Percentiles rank a stretch among this genome's conserved stretches.
These are phyloP conservation scores for Ephydatia muelleri DNA, from an alignment of 37 sponge, comb jelly and placozoan species.

Conservation along the genomic window DNA sequence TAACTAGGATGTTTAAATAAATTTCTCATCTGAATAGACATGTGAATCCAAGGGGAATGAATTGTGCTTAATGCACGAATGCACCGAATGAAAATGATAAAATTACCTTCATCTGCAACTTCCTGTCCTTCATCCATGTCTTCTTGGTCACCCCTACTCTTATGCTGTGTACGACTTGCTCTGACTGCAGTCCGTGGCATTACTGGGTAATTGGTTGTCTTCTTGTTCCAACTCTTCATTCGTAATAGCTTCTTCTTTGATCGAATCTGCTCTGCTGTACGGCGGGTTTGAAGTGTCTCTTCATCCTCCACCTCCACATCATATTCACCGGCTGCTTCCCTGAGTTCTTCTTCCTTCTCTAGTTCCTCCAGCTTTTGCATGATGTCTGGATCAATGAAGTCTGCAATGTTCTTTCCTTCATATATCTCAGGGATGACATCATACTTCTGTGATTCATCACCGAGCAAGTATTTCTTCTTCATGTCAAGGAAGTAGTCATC, in stretches of 20 bases:
- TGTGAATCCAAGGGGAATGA: too few species aligned
- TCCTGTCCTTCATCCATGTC: constrained; percentile 38
- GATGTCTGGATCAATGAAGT: constrained; percentile 98
- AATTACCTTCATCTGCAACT: constrained; percentile 7
- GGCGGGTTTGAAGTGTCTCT: constrained; percentile 64
- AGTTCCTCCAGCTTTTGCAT: constrained; percentile 87
- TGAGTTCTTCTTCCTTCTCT: constrained; percentile 94
- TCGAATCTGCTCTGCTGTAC: constrained; percentile 77
- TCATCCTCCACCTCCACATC: constrained; percentile 89
- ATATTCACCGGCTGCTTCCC: constrained; percentile 90
- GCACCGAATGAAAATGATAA: not conserved
- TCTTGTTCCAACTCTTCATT: constrained; percentile 64
- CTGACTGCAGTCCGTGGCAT: constrained; percentile 59
- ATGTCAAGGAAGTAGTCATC: constrained; percentile 93
- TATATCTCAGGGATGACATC: constrained; percentile 92
- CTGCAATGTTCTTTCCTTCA: constrained; percentile 95
- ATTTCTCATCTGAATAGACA: too few species aligned
- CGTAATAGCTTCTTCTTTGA: constrained; percentile 68
- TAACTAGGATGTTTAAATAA: too few species aligned
- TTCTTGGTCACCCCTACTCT: constrained; percentile 8
- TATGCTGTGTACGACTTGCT: constrained; percentile 28
- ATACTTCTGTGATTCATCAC: constrained; percentile 80
- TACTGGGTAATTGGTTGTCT: constrained; percentile 66
- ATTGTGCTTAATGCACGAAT: not conserved
- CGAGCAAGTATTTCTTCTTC: constrained; percentile 81